Base-by-base conservation (phyloP, 2,797 vertebrate species). In the Hozukius guyotensis region DNA sequence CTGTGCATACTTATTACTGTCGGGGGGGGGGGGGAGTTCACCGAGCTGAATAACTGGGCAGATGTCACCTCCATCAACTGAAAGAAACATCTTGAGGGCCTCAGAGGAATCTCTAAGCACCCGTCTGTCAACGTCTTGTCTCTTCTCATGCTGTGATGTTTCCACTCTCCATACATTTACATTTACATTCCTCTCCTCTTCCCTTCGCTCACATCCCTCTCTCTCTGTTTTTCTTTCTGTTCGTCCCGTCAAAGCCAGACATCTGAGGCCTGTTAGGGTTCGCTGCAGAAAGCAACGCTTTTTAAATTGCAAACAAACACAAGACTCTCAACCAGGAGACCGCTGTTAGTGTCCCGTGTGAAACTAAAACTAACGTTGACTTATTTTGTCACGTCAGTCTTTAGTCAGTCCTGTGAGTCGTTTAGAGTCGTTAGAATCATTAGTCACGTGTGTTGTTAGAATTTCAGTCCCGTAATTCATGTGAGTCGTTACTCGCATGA, bases 261-360 rank as follows among this genome's bases (percentile, higher is more conserved):
- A 78, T 80, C 79, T 84, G 84, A 84, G 32, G 7, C 9, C 32
- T n/a, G 69, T 84, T 78, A 78, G 32, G 3, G 20, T 60, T 78
- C 20, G 5, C 55, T 74, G 61, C 60, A 63, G 27, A 61, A 62
- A 85, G 38, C 60, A 75, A 18, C 22, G 11, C 71, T 60, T 78
- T 78, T 78, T n/a, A 59, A 72, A 74, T 52, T 49, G 52, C 42
- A 64, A 46, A 13, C 61, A 46, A 56, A 34, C 34, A 72, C 18
- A 18, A 49, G 16, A 49, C 16, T 49, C 8, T 49, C 18, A 49
- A 49, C 18, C 38, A 42, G 38, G 38, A 42, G 38, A 16, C 38
- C 14, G 38, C 38, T 42, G 38, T 16, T 42, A 14, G 38, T 42
- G 38, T 16, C 38, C 38, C 38, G 6, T 42, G 38, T 42, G 38